Conservation (phyloP, 2,797 vertebrate species). For the Chaunax sp. region DNA sequence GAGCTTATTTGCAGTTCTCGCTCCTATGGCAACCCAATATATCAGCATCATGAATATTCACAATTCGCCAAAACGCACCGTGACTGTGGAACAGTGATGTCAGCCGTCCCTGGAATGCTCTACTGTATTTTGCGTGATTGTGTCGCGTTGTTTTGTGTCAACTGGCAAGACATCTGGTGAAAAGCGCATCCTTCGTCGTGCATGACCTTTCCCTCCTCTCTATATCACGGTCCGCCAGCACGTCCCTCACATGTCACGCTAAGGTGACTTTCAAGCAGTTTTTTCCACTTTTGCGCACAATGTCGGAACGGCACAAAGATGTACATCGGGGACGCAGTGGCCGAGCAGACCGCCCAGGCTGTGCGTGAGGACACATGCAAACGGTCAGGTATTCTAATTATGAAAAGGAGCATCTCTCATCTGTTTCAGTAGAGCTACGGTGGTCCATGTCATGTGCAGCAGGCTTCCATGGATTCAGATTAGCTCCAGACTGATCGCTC, state of each 20-base stretch:
- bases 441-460: constrained; percentile 78
- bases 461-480: constrained; percentile 78
- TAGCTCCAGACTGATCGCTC: constrained; percentile 77
- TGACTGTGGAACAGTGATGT: constrained; percentile 90
- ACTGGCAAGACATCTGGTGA: constrained; percentile 64
- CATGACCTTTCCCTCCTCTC: constrained; percentile 81
- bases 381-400: constrained; percentile 77
- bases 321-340: constrained; percentile 70
- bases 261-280: constrained; percentile 82
- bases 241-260: constrained; percentile 78
- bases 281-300: constrained; percentile 79
- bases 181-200: constrained; percentile 74
- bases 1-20: constrained; percentile 88
- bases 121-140: constrained; percentile 73
- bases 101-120: constrained; percentile 83
- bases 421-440: constrained; percentile 63
- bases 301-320: constrained; percentile 77
- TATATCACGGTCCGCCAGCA: constrained; percentile 63
- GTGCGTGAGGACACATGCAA: constrained; percentile 76
- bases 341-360: constrained; percentile 70
- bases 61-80: constrained; percentile 85
- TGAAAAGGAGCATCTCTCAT: constrained; percentile 65
- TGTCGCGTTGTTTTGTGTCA: constrained; percentile 76
- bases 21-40: constrained; percentile 97
- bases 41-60: constrained; percentile 95